Conservation (phyloP, 1,140 invertebrate genomes). For the Agraylea sexmaculata region DNA sequence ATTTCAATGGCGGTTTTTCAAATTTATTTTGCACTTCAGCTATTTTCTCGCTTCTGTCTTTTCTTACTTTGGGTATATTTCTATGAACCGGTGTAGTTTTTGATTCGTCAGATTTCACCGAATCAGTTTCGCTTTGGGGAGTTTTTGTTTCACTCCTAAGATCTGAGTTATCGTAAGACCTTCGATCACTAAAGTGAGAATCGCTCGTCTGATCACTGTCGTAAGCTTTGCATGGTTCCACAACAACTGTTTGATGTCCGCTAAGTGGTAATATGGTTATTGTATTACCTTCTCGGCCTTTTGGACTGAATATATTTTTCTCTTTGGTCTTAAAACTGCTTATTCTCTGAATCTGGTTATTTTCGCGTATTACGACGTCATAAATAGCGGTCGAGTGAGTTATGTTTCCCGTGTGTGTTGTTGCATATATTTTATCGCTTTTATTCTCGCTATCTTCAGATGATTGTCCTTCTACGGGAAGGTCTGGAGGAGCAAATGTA, state of each 20-base stretch:
- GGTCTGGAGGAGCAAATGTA: constrained; percentile 12
- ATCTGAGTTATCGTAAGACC: too few species aligned
- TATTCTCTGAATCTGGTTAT: constrained; percentile 13
- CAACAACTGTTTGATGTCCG: constrained; percentile 40
- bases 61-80: constrained; percentile 29
- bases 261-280: constrained; percentile 37
- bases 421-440: constrained; percentile 1
- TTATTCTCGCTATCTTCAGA: neutral
- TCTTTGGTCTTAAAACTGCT: constrained; percentile 17
- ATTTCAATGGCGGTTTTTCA: constrained; percentile 31
- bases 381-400: constrained; percentile 15
- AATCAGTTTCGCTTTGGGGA: too few species aligned
- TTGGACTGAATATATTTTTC: constrained; percentile 8
- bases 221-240: constrained; percentile 26
- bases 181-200: too few species aligned
- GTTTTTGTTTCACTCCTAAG: too few species aligned
- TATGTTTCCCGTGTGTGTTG: neutral
- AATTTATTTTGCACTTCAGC: constrained; percentile 26
- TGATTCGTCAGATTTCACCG: constrained; percentile 2
- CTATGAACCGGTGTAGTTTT: neutral
- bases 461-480: constrained; percentile 4
- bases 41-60: constrained; percentile 28
- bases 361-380: constrained; percentile 14
- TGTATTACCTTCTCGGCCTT: constrained; percentile 21
- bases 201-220: neutral